These are phyloP conservation scores for Cotesia congregata DNA, from an alignment of 2,888 invertebrate species.

Conservation along the genomic window DNA sequence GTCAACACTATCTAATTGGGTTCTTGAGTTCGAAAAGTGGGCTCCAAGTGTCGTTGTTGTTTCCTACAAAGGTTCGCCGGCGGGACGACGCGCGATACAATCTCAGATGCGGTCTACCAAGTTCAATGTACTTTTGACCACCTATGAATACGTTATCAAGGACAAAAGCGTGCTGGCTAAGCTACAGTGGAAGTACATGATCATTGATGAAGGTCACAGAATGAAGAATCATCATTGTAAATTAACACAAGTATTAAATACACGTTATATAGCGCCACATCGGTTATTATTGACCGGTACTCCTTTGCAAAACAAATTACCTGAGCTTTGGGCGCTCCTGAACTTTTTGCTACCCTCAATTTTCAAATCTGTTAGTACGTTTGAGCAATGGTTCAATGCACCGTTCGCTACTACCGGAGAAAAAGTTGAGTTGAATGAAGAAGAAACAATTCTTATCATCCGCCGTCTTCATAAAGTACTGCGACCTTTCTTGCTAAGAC, in stretches of 20 bases:
- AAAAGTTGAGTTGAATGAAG: slow-evolving; percentile 98
- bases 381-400: slow-evolving; percentile 99
- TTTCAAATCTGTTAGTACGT: slow-evolving; percentile 98
- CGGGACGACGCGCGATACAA: slow-evolving; percentile 85
- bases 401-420: slow-evolving; percentile 99
- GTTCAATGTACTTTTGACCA: slow-evolving; percentile 98
- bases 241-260: slow-evolving; percentile 96
- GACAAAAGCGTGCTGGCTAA: slow-evolving; percentile 97
- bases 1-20: slow-evolving; percentile 99
- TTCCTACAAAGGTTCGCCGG: slow-evolving; percentile 94
- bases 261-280: slow-evolving; percentile 96
- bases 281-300: slow-evolving; percentile 96
- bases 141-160: slow-evolving; percentile 99
- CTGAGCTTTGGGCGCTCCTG: slow-evolving; percentile 97
- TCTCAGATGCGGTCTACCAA: slow-evolving; percentile 92
- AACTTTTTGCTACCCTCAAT: slow-evolving; percentile 99
- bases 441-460: slow-evolving; percentile 99
- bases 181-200: slow-evolving; percentile 99
- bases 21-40: slow-evolving; percentile 99
- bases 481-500: slow-evolving; percentile 95
- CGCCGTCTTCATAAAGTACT: slow-evolving; percentile 99
- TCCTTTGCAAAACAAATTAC: slow-evolving; percentile 97
- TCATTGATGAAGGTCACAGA: slow-evolving; percentile 99
- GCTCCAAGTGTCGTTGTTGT: slow-evolving; percentile 93
- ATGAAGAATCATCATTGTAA: slow-evolving; percentile 99